These are phyloP conservation scores for Machaerirhynchus nigripectus DNA, from an alignment of 2,113 vertebrate genomes.

Conservation along the genomic window DNA sequence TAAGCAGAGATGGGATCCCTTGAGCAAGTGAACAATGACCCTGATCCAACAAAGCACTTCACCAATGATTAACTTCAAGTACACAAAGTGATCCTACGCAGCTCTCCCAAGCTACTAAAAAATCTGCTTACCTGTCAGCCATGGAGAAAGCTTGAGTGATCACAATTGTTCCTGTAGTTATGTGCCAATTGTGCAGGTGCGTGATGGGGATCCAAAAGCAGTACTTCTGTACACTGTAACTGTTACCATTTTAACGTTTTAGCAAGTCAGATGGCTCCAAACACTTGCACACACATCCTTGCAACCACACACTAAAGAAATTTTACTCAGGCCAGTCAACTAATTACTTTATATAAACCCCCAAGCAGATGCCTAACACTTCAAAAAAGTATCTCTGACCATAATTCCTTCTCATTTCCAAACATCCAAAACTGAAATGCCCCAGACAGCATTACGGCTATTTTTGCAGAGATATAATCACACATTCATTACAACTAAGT, in stretches of 20 bases:
- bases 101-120: neutral
- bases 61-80: conserved; percentile 13
- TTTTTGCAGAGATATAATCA: neutral
- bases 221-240: neutral
- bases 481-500: neutral
- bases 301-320: neutral
- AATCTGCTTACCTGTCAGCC: neutral
- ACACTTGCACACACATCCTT: neutral
- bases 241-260: neutral
- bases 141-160: neutral
- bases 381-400: neutral
- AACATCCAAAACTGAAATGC: neutral
- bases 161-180: neutral
- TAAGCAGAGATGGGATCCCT: neutral
- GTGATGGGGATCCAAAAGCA: neutral
- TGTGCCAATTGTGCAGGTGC: neutral
- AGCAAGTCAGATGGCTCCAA: neutral
- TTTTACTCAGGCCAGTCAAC: neutral
- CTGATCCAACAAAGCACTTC: neutral
- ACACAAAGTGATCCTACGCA: neutral
- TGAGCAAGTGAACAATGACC: neutral
- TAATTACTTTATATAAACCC: neutral
- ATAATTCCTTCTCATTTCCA: neutral
- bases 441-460: neutral
- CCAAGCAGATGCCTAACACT: neutral